Percentiles rank a stretch among this genome's conserved stretches.
Conservation (phyloP, 2,797 vertebrate species). For the Decapterus maruadsi region DNA sequence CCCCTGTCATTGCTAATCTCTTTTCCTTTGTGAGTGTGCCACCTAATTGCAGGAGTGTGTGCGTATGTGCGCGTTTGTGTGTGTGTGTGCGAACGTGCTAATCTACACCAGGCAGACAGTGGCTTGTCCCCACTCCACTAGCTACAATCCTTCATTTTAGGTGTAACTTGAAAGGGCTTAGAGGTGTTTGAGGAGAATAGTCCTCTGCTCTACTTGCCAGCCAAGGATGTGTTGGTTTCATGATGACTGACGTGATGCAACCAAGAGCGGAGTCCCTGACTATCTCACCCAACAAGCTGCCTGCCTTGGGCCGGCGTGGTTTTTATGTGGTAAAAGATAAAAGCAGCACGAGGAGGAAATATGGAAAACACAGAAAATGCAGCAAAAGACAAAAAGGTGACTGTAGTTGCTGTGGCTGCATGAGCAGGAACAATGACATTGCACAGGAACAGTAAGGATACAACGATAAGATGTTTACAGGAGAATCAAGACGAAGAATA, state of each 20-base stretch:
- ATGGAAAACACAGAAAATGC: slow-evolving; percentile 17
- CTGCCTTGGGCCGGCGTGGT: slow-evolving; percentile 26
- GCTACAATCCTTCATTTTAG: slow-evolving; percentile 71
- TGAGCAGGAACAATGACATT: not conserved
- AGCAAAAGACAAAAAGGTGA: slow-evolving; percentile 12
- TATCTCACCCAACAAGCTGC: slow-evolving; percentile 55
- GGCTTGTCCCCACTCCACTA: slow-evolving; percentile 68
- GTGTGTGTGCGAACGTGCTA: slow-evolving; percentile 44
- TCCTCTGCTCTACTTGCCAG: slow-evolving; percentile 47
- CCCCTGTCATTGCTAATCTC: slow-evolving; percentile 52
- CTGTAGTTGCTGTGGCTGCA: not conserved
- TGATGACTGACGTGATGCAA: slow-evolving; percentile 45
- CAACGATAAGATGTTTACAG: slow-evolving; percentile 6
- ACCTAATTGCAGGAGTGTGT: slow-evolving; percentile 38
- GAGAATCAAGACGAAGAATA: slow-evolving; percentile 18
- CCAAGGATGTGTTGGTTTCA: slow-evolving; percentile 50
- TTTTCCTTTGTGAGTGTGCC: slow-evolving; percentile 33
- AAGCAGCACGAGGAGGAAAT: slow-evolving; percentile 13
- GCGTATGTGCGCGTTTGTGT: slow-evolving; percentile 18
- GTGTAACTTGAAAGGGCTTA: slow-evolving; percentile 66
- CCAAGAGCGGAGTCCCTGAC: slow-evolving; percentile 38
- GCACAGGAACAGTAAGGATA: not conserved
- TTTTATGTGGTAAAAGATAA: slow-evolving; percentile 30
- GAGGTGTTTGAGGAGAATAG: slow-evolving; percentile 70
- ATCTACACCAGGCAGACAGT: slow-evolving; percentile 74